These are phyloP conservation scores for Dendroctonus valens DNA, from an alignment of 1,140 invertebrate genomes.

Conservation along the genomic window DNA sequence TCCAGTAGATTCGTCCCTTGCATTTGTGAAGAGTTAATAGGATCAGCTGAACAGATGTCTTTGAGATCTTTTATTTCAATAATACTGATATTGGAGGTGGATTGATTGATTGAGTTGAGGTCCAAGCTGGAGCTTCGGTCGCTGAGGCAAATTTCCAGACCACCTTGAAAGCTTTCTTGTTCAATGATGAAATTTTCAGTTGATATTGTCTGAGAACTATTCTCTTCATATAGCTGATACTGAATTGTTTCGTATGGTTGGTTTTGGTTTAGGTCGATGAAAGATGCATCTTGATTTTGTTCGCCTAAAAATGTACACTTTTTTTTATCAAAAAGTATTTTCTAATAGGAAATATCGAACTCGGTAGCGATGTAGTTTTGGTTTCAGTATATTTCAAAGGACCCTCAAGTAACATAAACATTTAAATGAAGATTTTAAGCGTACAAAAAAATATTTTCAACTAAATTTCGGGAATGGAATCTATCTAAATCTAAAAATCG, in stretches of 20 bases:
- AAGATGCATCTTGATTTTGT: slow-evolving; percentile 18
- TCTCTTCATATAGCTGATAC: slow-evolving; percentile 33
- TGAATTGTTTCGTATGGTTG: slow-evolving; percentile 37
- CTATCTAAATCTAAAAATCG: neutral
- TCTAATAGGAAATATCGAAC: no score
- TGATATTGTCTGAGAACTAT: neutral
- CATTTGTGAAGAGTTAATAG: neutral
- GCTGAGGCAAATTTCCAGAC: slow-evolving; percentile 15
- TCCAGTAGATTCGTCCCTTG: neutral
- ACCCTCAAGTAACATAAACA: slow-evolving; percentile 1
- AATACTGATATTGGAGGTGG: slow-evolving; percentile 22
- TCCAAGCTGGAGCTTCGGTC: neutral
- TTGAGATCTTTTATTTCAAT: slow-evolving; percentile 16
- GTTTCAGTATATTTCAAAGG: no score
- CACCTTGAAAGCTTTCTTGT: slow-evolving; percentile 14
- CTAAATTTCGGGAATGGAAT: no score
- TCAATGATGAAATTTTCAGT: slow-evolving; percentile 26
- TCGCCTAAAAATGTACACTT: no score
- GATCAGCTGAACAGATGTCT: neutral
- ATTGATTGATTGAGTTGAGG: neutral
- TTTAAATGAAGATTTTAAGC: no score
- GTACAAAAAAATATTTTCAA: no score
- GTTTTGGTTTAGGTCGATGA: slow-evolving; percentile 37
- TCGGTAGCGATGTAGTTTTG: no score
- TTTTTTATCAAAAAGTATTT: no score